Base-by-base conservation (phyloP, 2,888 invertebrate genomes). In the Sepiola atlantica region DNA sequence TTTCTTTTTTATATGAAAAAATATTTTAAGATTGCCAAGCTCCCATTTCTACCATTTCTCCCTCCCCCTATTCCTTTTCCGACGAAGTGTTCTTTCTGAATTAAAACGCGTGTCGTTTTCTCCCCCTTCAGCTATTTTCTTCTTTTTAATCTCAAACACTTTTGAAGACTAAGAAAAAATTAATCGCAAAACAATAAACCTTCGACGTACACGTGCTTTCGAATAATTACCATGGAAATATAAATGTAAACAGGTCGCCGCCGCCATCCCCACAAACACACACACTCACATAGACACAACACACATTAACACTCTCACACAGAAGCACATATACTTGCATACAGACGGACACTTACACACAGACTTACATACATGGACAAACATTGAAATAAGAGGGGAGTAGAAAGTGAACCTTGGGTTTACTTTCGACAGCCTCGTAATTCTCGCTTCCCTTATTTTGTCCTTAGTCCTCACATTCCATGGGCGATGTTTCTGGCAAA, bases 91-190 rank as follows among this genome's bases (percentile, higher is more conserved):
- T 32, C 32, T 14, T 32, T 77, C 77, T 16, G 77, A 77, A n/a
- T n/a, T n/a, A 45, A 45, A 45, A 32, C 32, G 32, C n/a, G 32
- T n/a, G 77, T 77, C 77, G 14, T 16, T 77, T 77, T 77, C n/a
- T 32, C 77, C 16, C 16, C 77, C 45, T 45, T 45, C n/a, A 77
- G 77, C 77, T 77, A 77, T 77, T 77, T 77, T 20, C 21, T 77
- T 77, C 77, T 77, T 45, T 45, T 45, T 77, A 77, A 77, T 77
- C 77, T 77, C 77, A 77, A 77, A 77, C 77, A 77, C 77, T 77
- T 77, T 77, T 77, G 77, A 77, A n/a, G 77, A 77, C 77, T 77
- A 32, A n/a, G 45, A 45, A 77, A 77, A 77, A 77, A n/a, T 14
- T 77, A 18, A 77, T 77, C 77, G 18, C 77, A 77, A 77, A 77